Conservation (phyloP, 2,797 vertebrate genomes). For the Syngnathus rostellatus region DNA sequence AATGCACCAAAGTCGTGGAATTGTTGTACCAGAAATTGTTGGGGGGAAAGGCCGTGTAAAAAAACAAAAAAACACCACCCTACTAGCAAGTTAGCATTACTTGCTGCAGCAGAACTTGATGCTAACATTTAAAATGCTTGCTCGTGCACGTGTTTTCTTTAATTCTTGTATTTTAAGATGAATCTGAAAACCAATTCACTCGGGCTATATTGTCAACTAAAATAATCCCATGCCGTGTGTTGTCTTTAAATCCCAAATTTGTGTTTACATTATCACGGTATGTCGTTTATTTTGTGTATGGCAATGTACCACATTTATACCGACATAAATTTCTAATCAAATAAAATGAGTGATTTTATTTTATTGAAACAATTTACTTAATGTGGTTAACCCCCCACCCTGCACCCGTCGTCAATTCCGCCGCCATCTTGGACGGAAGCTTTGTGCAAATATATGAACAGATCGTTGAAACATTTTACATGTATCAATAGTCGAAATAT, state of each 20-base stretch:
- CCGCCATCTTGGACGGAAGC: constrained; percentile 29
- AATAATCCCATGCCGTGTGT: background rate
- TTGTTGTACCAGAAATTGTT: background rate
- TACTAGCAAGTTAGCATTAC: constrained; percentile 39
- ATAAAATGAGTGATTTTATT: background rate
- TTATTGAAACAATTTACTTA: background rate
- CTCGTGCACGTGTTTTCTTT: background rate
- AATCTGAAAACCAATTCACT: background rate
- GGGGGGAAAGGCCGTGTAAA: background rate
- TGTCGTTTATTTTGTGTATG: background rate
- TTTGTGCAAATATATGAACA: background rate
- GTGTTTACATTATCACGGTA: background rate
- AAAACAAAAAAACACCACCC: background rate
- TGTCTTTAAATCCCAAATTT: background rate
- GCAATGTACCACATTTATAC: background rate
- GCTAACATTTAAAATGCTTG: constrained; percentile 2
- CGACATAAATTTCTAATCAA: too few relatives aligned
- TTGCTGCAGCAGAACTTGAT: constrained; percentile 2
- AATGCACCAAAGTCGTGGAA: background rate
- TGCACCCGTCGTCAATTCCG: constrained; percentile 5
- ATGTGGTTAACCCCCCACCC: background rate
- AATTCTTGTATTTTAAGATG: background rate
- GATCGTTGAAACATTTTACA: too few relatives aligned
- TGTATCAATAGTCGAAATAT: background rate
- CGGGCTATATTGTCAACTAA: background rate